phyloP scores from a whole-genome alignment of 2,797 vertebrate genomes.

The Hemibagrus guttatus region DNA sequence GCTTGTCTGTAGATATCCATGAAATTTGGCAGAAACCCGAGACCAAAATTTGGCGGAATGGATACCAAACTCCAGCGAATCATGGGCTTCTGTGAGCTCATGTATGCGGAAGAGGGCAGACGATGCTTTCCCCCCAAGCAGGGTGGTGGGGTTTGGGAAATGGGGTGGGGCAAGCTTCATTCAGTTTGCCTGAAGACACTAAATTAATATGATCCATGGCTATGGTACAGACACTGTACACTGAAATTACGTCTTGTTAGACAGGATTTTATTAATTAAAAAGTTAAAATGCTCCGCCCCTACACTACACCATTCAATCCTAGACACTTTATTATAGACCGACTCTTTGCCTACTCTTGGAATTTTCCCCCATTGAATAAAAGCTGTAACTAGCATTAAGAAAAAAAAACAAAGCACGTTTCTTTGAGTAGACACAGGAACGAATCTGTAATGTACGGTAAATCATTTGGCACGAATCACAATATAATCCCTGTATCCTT shows the following conservation, averaged over 20 bases:
- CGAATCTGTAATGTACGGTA: slow-evolving; percentile 23
- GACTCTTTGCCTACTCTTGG: neutral
- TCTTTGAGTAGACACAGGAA: slow-evolving; percentile 16
- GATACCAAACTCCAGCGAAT: neutral
- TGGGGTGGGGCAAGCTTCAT: neutral
- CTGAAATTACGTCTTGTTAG: neutral
- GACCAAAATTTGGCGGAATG: neutral
- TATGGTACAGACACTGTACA: neutral
- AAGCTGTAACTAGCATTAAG: neutral
- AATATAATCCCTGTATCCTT: slow-evolving; percentile 49
- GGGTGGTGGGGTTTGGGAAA: too few species aligned
- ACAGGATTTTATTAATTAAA: neutral
- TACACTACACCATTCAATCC: neutral
- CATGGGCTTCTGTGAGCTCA: neutral
- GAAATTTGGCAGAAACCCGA: neutral
- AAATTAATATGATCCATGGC: neutral
- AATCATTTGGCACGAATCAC: slow-evolving; percentile 35
- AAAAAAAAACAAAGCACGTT: neutral
- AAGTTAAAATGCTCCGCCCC: too few species aligned
- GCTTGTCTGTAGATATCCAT: neutral
- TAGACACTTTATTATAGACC: neutral
- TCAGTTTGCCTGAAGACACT: neutral
- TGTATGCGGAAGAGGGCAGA: neutral
- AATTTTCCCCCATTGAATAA: neutral
- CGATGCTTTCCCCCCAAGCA: too few species aligned